These are phyloP conservation scores for Carcharodon carcharias DNA, from an alignment of 2,797 vertebrate species.

Conservation along the genomic window DNA sequence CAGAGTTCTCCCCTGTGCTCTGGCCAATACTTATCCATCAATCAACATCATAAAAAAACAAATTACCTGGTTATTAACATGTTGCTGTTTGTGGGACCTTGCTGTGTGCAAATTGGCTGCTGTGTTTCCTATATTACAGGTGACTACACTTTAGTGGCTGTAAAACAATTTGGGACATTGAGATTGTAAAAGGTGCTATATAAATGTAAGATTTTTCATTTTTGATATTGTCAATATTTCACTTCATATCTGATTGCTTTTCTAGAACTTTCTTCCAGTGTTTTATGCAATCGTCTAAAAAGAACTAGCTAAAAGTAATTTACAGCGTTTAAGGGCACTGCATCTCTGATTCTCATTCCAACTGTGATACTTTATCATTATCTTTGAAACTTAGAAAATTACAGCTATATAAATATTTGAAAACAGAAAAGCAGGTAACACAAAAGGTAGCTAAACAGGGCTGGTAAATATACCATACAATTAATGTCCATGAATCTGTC, in stretches of 20 bases:
- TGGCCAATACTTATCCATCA: too few species aligned
- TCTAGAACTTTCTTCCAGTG: neutral
- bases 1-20: too few species aligned
- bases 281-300: neutral
- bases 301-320: neutral
- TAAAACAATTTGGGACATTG: neutral
- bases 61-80: neutral
- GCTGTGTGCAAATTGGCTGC: neutral
- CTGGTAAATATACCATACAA: neutral
- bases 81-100: neutral
- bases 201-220: neutral
- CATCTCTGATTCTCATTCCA: neutral
- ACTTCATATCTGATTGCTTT: neutral
- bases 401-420: neutral
- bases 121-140: too few species aligned
- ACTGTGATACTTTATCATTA: neutral
- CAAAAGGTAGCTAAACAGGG: neutral
- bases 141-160: too few species aligned
- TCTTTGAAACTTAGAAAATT: neutral
- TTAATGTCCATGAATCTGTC: neutral
- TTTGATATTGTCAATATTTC: neutral
- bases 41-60: too few species aligned
- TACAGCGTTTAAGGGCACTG: neutral
- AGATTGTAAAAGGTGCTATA: neutral
- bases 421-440: neutral